Base-by-base conservation (phyloP, 2,797 vertebrate species). In the Fringilla coelebs region DNA sequence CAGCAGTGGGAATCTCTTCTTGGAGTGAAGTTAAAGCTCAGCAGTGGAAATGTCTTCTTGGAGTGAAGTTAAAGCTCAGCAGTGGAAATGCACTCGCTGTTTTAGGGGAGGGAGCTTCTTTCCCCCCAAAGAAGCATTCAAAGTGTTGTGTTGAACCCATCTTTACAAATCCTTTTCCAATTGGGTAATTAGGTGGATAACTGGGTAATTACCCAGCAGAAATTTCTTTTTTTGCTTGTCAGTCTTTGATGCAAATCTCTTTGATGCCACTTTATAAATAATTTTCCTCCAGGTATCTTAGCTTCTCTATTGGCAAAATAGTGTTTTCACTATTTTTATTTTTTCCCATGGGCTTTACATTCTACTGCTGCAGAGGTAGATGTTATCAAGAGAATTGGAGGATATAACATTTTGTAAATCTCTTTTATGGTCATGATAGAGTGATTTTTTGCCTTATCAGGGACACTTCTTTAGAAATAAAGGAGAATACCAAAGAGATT, bases 61-160 rank as follows among this genome's bases (percentile, higher is more conserved):
- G 52, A 17, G 10, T 6, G 5, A 16, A 63, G 12, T 13, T 34
- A 31, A 60, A 78, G 26, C 14, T 70, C 32, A 36, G 18, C 26
- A 17, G 31, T 13, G 57, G 20, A 74, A 90, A 40, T 0, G 1
- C 8, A 1, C 3, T 71, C 0, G 0, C 6, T 17, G 2, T 63
- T 87, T 82, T 66, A 43, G 43, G 7, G 17, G 13, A 34, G 19
- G 38, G 8, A 61, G 3, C 51, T 68, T 66, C 4, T 46, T 68
- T 62, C 3, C 5, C 6, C 29, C 2, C 5, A 31, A 22, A 72
- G 20, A 62, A 63, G 0, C 13, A 6, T 38, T 57, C 13, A 2
- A 45, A 68, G 3, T 4, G 2, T 32, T 66, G 28, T 4, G 13
- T n/a, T 58, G 58, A 74, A 52, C 6, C 1, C 38, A 11, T 6